A percentile compares a stretch with the other conserved stretches of the same genome.
Conservation (phyloP, 1,140 invertebrate genomes). For the Danaus melanippus region DNA sequence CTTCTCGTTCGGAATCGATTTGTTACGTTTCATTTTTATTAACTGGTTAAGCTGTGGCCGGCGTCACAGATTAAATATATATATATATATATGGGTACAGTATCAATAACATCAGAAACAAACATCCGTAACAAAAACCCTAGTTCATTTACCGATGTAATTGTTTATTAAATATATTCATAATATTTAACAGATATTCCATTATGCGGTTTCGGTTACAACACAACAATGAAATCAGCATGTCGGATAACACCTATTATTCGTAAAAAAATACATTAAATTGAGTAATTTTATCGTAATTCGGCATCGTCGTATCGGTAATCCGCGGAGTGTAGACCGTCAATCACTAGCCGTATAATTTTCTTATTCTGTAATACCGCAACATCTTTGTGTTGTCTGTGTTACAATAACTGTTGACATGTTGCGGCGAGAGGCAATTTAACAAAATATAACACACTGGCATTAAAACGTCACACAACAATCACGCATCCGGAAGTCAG, state of each 20-base stretch:
- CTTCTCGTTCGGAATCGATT: constrained; percentile 35
- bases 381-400: constrained; percentile 46
- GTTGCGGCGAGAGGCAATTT: constrained; percentile 51
- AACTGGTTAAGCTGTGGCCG: constrained; percentile 24
- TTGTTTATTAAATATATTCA: constrained; percentile 14
- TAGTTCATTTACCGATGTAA: constrained; percentile 12
- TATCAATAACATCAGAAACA: constrained; percentile 9
- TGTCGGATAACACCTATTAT: constrained; percentile 57
- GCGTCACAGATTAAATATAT: background rate
- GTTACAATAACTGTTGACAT: constrained; percentile 62
- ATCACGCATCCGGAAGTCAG: constrained; percentile 45
- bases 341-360: constrained; percentile 56
- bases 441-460: constrained; percentile 48
- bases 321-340: constrained; percentile 51
- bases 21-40: constrained; percentile 30
- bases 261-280: constrained; percentile 52
- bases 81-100: background rate
- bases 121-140: constrained; percentile 13
- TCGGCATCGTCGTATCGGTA: constrained; percentile 49
- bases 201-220: constrained; percentile 53
- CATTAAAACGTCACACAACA: constrained; percentile 39
- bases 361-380: constrained; percentile 61
- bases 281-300: constrained; percentile 61
- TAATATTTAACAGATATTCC: constrained; percentile 28
- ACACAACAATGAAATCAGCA: constrained; percentile 52